phyloP scores from a whole-genome alignment of 2,113 vertebrate genomes.

The Mohoua ochrocephala region DNA sequence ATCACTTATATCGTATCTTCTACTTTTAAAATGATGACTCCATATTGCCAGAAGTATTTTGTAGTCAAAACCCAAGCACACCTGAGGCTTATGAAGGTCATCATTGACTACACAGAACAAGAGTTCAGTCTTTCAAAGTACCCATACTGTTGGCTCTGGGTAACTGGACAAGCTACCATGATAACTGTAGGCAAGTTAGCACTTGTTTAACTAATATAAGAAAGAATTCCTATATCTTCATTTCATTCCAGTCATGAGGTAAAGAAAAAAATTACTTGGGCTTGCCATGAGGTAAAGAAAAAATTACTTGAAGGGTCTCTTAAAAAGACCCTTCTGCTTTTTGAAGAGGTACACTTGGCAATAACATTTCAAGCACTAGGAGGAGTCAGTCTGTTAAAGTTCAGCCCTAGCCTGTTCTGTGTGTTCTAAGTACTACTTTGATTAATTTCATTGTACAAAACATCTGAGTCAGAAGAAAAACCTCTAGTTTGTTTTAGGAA shows the following conservation, averaged over 20 bases:
- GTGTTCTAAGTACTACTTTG: neutral
- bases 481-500: neutral
- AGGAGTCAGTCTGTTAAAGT: neutral
- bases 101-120: neutral
- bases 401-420: neutral
- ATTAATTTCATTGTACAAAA: neutral
- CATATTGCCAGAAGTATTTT: neutral
- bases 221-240: neutral
- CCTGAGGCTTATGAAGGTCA: neutral
- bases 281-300: neutral
- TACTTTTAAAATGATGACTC: neutral
- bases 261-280: neutral
- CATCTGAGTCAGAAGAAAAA: neutral
- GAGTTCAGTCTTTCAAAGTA: neutral
- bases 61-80: neutral
- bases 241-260: neutral
- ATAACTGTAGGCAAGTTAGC: neutral
- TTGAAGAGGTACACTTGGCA: neutral
- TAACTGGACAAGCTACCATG: neutral
- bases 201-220: neutral
- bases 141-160: neutral
- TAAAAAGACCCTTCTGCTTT: neutral
- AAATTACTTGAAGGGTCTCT: neutral
- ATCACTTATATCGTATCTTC: neutral
- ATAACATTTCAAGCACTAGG: neutral